Evolutionary conservation across 2,113 vertebrate species (phyloP).

Genomic region (Anarhynchus alexandrinus): DNA sequence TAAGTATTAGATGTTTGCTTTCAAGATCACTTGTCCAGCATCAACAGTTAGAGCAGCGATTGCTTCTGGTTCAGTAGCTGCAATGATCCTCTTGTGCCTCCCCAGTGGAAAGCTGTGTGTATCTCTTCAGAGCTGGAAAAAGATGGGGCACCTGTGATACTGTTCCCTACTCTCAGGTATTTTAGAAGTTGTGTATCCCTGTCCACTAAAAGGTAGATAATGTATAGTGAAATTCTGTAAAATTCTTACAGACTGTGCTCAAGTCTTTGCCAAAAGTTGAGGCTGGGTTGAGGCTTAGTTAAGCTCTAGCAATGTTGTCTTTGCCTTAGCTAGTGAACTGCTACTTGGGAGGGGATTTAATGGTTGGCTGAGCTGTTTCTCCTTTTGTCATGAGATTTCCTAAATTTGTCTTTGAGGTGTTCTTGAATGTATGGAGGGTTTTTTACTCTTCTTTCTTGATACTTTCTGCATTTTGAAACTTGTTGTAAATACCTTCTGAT

Average conservation of each 20-base stretch:
- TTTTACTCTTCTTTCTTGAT: not conserved
- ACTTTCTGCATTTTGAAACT: not conserved
- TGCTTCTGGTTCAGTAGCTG: not conserved
- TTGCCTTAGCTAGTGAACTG: not conserved
- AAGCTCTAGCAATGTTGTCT: not conserved
- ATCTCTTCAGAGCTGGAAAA: not conserved
- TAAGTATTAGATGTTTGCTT: conserved; percentile 37
- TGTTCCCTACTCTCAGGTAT: not conserved
- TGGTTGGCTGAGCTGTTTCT: not conserved
- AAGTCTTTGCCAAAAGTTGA: not conserved
- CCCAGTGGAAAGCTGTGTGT: not conserved
- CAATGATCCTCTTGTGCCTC: not conserved
- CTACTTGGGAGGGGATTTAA: not conserved
- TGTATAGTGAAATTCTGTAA: not conserved
- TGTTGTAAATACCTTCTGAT: conserved; percentile 13
- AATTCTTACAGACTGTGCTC: not conserved
- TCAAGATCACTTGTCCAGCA: not conserved
- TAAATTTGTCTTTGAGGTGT: not conserved
- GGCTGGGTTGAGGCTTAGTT: not conserved
- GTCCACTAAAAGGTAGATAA: not conserved
- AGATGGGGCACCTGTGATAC: not conserved
- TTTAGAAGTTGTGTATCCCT: not conserved
- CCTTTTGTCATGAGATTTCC: not conserved
- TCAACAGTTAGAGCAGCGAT: not conserved
- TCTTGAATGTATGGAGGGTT: not conserved